Evolutionary conservation across 2,113 vertebrate genomes (phyloP), one percentile per base, ranked within the genome.

Genomic region (Lepisosteus oculatus): DNA sequence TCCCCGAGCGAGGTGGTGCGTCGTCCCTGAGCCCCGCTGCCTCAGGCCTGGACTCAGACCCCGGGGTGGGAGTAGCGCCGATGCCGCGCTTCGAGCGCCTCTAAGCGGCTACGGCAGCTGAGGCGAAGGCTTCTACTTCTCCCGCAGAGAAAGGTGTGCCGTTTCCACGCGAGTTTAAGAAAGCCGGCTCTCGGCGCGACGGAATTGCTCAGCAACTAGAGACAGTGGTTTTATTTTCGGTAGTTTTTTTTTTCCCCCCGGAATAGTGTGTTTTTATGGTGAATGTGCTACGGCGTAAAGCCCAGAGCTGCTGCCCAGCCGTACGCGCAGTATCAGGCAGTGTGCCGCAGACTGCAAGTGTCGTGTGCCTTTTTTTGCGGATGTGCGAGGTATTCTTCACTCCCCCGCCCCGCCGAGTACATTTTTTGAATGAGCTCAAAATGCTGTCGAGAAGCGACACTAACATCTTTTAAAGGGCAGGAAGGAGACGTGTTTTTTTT

Each of bases 31-130:
- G 75, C 78, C 81, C 80, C 79, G 79, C 79, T 70, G 69, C 64
- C 70, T 69, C 75, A 75, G 86, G 84, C 86, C 84, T 68, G 78
- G 79, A 69, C 71, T 59, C 29, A 17, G 76, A 78, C 78, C 66
- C 57, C 72, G 55, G 55, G 13, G 41, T 42, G 57, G 57, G 57
- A 56, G 74, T 69, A 7, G 51, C 14, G 42, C 13, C 47, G n/a
- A 15, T 9, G 47, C 45, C 47, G 51, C 47, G 1, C 43, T 45
- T 9, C 68, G 68, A 67, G 51, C 13, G 41, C 51, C 9, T n/a
- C 4, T 57, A 73, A 75, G 67, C 75, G 72, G 15, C 3, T 13
- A 7, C 56, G n/a, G 3, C 64, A 42, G 54, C 17, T 55, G n/a
- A 8, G 15, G 42, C 12, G 7, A 61, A 17, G 55, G 13, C 61